Evolutionary conservation across 2,888 invertebrate species (phyloP), one percentile per base, ranked within the genome.

Genomic region (Tipula unca): DNA sequence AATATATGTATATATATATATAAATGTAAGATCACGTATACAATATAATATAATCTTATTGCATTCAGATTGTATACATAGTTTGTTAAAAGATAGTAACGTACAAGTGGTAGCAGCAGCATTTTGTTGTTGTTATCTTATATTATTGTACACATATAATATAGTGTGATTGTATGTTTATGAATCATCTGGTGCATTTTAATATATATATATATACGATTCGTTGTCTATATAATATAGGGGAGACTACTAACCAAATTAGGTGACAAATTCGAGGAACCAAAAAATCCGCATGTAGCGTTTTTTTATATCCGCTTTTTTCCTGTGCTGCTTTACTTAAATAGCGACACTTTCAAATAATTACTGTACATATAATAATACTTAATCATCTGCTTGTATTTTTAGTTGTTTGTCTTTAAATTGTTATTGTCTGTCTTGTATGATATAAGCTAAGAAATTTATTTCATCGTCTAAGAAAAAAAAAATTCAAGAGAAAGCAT

Each of bases 161-260:
- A 17, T 48, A n/a, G 48, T 48, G 48, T 48, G 48, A 48, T 48
- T 48, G 14, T 48, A 13, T 25, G 69, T 69, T 69, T 69, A 69
- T 69, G 69, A 69, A 69, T 69, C 69, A 69, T 69, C 69, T 69
- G 69, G 69, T 25, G 69, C 69, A 69, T 69, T 69, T 69, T 69
- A 25, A 25, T 69, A 10, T 69, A 25, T 10, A 69, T 48, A 1
- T 69, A 25, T 69, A 54, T 48, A 17, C n/a, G n/a, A n/a, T n/a
- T n/a, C n/a, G n/a, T n/a, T 48, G 32, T 32, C 0, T 32, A 32
- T 32, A 32, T 32, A 8, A 48, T 17, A 69, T 69, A 25, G 69
- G 69, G 69, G 69, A 69, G 69, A 69, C 69, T 25, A 69, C 3
- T 20, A 69, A 0, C 20, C 10, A 69, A 25, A 69, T 69, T 10